Evolutionary conservation across 1,140 invertebrate genomes (phyloP).

Genomic region (Drosophila carrolli): DNA sequence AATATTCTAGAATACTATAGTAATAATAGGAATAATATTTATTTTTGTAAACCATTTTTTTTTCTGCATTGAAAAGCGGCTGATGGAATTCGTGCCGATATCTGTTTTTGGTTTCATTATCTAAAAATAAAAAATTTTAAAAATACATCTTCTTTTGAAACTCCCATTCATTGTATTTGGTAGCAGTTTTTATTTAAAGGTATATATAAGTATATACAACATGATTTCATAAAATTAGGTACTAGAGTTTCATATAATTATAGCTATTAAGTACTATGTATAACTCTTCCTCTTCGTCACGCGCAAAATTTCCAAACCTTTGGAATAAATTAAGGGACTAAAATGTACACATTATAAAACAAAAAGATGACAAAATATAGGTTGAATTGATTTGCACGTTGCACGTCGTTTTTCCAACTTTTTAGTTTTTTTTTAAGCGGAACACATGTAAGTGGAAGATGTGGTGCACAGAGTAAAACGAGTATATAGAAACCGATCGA

Average conservation of each 20-base stretch:
- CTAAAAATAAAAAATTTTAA: too few species aligned
- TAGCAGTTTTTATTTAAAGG: conserved; percentile 78
- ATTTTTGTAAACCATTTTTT: too few species aligned
- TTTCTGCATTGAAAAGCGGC: too few species aligned
- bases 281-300: conserved; percentile 60
- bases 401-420: not conserved
- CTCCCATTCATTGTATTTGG: conserved; percentile 49
- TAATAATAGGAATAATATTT: too few species aligned
- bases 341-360: conserved; percentile 78
- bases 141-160: not conserved
- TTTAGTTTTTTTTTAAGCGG: conserved; percentile 5
- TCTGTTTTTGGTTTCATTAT: too few species aligned
- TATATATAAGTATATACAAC: conserved; percentile 73
- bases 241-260: conserved; percentile 74
- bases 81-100: too few species aligned
- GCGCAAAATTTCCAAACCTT: conserved; percentile 72
- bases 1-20: too few species aligned
- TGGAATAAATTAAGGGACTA: conserved; percentile 79
- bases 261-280: conserved; percentile 73
- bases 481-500: conserved; percentile 16
- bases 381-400: conserved; percentile 9
- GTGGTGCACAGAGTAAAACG: conserved; percentile 4
- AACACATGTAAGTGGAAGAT: conserved; percentile 6
- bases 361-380: conserved; percentile 50
- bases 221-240: conserved; percentile 75